Evolutionary conservation across 2,888 invertebrate genomes (phyloP), one percentile per base, ranked within the genome.

Genomic region (Drosophila recens): DNA sequence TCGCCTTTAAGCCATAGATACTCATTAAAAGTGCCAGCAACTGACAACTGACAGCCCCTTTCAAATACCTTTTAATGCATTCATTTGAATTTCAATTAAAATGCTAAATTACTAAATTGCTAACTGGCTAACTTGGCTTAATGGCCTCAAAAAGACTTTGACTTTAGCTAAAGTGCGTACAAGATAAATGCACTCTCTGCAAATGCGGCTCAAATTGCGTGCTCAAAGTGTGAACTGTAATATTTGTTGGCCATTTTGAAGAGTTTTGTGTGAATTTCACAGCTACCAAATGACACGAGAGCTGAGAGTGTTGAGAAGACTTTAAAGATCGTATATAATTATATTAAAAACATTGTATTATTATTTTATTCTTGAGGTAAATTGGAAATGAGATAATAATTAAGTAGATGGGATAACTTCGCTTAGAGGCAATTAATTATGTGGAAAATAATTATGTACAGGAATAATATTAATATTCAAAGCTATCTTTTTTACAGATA

Each of bases 221-320:
- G 81, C 17, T 45, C 6, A 51, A 83, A 84, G 82, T 84, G 82
- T 72, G 69, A 82, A 78, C 42, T 74, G 62, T 57, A 40, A 67
- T 56, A 51, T 65, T 58, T 71, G 43, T 48, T 38, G 42, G 61
- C 6, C 36, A 51, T 11, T 34, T 8, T n/a, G 8, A 8, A 30
- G 33, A 11, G 33, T 17, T 62, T 45, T 52, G 42, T 46, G 63
- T 9, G 71, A 69, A n/a, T 17, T 11, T 30, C 30, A 42, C 5
- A 68, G 23, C 8, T 10, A 11, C 6, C 6, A n/a, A 53, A 33
- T 17, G 13, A 43, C 40, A 43, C 27, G n/a, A 20, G 17, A 56
- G 11, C 30, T n/a, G 13, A n/a, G 11, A n/a, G n/a, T 38, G 23
- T 40, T 33, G n/a, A 46, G n/a, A 13, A 48, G 10, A 15, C 30